Percentiles rank a stretch among this genome's conserved stretches.
Conservation (phyloP, 2,888 invertebrate genomes). For the Pyrochroa serraticornis region DNA sequence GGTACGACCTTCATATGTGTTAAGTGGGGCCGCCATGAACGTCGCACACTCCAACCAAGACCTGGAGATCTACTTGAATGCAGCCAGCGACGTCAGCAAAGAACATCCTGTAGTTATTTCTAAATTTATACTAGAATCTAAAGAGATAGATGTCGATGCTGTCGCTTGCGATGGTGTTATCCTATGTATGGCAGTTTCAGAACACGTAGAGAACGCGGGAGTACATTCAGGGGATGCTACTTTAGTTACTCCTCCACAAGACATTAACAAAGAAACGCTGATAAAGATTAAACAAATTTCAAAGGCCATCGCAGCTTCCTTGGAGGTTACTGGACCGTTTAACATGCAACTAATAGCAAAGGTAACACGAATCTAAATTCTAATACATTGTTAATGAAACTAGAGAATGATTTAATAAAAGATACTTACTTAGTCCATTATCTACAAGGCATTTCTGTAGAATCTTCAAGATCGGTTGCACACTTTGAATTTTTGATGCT, state of each 20-base stretch:
- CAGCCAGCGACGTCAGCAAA: conserved; percentile 91
- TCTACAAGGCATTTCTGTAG: no score
- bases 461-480: no score
- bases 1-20: conserved; percentile 96
- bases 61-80: conserved; percentile 88
- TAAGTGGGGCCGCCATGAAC: conserved; percentile 99
- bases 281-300: conserved; percentile 89
- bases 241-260: conserved; percentile 97
- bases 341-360: conserved; percentile 99
- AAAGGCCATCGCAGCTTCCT: conserved; percentile 82
- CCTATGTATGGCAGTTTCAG: conserved; percentile 96
- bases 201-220: conserved; percentile 97
- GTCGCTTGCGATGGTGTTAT: conserved; percentile 94
- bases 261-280: conserved; percentile 90
- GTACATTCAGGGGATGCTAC: conserved; percentile 99
- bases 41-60: conserved; percentile 93
- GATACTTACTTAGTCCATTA: no score
- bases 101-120: conserved; percentile 99
- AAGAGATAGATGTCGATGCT: conserved; percentile 99
- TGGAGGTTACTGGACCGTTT: conserved; percentile 96
- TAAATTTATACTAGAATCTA: conserved; percentile 95
- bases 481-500: no score
- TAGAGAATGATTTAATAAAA: no score
- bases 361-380: no score
- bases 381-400: no score